Conservation (phyloP, 2,113 vertebrate species). For the Baryphthengus martii region DNA sequence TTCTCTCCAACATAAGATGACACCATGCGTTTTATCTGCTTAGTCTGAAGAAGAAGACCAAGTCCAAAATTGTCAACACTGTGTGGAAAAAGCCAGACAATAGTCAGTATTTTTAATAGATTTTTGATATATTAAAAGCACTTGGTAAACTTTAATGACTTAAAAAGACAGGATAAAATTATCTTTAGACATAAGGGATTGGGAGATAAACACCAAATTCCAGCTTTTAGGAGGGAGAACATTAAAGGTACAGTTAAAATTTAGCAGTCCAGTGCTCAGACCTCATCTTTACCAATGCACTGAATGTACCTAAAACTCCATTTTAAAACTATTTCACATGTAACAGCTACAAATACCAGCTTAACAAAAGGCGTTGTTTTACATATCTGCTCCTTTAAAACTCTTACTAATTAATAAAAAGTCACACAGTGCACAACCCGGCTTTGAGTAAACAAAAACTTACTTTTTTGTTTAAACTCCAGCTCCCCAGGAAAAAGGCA, state of each 20-base stretch:
- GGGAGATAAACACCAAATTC: neutral
- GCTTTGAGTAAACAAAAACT: neutral
- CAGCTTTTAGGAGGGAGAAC: neutral
- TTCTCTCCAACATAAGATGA: conserved; percentile 98
- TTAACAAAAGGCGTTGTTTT: neutral
- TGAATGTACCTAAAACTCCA: neutral
- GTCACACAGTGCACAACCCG: neutral
- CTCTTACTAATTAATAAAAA: neutral
- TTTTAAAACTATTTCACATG: neutral
- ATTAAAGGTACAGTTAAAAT: neutral
- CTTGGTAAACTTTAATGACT: neutral
- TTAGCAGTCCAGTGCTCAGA: neutral
- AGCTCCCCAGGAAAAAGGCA: neutral
- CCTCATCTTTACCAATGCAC: neutral
- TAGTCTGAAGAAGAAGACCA: conserved; percentile 88
- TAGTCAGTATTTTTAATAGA: neutral
- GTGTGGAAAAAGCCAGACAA: conserved; percentile 3
- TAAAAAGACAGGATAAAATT: neutral
- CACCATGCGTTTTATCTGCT: conserved; percentile 97
- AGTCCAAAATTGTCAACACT: conserved; percentile 97
- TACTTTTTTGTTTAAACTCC: neutral
- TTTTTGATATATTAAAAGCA: neutral
- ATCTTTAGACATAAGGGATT: neutral
- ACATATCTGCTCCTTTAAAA: neutral
- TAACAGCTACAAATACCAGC: neutral